Evolutionary conservation across 2,113 vertebrate genomes (phyloP), one percentile per base, ranked within the genome.

Genomic region (Chloropsis hardwickii): DNA sequence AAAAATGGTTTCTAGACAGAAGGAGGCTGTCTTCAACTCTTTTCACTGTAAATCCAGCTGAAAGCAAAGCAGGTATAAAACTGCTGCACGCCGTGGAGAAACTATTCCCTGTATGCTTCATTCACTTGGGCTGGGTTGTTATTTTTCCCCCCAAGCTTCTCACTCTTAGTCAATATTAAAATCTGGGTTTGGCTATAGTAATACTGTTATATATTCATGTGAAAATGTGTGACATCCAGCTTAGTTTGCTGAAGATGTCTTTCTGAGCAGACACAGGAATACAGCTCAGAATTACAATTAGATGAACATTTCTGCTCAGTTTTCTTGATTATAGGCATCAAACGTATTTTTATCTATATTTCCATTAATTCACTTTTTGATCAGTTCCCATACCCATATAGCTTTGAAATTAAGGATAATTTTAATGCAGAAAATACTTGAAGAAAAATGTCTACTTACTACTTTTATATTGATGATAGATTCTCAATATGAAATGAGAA

Each of bases 291-390:
- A 88, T 95, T 67, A 48, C 81, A 78, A 69, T 95, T 85, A 91
- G 47, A 37, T 87, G 69, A 95, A 82, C 47, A 71, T 92, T 95
- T 95, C 69, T 91, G 9, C 54, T 90, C 10, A 39, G 31, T 96
- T 95, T 90, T 96, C 79, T 91, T 96, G 72, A 95, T 89, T 89
- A 64, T 42, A 94, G 84, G 28, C 14, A 64, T 64, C 39, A 77
- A 72, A 85, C 0, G 0, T 67, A 77, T 94, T 95, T 96, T 95
- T 92, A 95, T 77, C 58, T 86, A 39, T 91, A 77, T 95, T 92
- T 85, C 29, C 40, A 94, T 73, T 71, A 72, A 94, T 94, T 93
- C 7, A 39, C 10, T 81, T 69, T 97, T 96, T 94, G 24, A 47
- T 94, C 67, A 73, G 19, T 85, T 83, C 35, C 53, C 45, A 87